These are phyloP conservation scores for Diadema setosum DNA, from an alignment of 35 echinoderm and acorn worm genomes.

Conservation along the genomic window DNA sequence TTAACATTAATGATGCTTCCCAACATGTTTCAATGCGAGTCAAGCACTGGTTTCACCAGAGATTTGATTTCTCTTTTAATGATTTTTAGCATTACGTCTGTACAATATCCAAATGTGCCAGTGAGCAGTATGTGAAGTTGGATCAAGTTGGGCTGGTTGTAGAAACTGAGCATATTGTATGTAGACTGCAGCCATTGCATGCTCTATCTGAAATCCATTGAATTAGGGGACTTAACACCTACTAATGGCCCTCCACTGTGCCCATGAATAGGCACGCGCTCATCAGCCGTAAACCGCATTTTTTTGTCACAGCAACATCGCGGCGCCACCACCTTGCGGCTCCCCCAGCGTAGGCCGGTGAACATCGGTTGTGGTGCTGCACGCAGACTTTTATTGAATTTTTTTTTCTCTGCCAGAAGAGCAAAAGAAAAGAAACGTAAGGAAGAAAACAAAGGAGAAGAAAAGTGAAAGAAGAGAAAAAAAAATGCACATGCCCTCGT, in stretches of 20 bases:
- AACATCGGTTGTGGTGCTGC: neutral
- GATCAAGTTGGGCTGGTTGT: no score
- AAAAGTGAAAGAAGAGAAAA: neutral
- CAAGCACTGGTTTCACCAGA: no score
- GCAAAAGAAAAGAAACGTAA: neutral
- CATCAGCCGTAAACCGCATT: neutral
- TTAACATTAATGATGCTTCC: no score
- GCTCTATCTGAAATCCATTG: neutral
- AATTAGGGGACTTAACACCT: slow-evolving; percentile 1
- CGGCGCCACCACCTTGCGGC: neutral
- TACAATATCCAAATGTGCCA: no score
- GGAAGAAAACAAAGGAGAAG: neutral
- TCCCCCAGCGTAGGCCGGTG: neutral
- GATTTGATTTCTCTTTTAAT: no score
- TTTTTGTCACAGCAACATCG: neutral
- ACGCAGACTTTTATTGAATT: neutral
- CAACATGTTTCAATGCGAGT: no score
- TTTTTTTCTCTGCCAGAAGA: neutral
- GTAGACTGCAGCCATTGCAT: no score
- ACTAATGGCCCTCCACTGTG: neutral
- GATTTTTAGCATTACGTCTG: no score
- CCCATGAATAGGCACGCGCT: neutral
- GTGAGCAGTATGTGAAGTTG: no score
- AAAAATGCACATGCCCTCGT: neutral
- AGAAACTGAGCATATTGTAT: no score